Evolutionary conservation across 1,140 invertebrate species (phyloP).

Genomic region (Proctacanthus coquilletti): DNA sequence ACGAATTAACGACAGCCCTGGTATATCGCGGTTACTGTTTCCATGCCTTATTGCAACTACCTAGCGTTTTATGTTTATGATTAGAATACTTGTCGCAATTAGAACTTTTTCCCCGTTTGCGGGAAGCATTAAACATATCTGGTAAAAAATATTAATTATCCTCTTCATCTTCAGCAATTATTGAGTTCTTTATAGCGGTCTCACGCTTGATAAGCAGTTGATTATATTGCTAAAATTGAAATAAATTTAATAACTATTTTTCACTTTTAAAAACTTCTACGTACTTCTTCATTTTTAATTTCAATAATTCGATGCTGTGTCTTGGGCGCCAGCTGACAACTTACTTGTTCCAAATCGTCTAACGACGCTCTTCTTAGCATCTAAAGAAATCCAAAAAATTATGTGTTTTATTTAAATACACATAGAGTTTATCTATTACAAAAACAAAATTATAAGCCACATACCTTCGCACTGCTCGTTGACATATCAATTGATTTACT

Average conservation of each 20-base stretch:
- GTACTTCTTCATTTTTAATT: constrained; percentile 49
- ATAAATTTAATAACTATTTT: not conserved
- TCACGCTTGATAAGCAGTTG: constrained; percentile 24
- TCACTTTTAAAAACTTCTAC: constrained; percentile 3
- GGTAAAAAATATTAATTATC: constrained; percentile 17
- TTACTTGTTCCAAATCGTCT: constrained; percentile 59
- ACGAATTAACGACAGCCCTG: too few species aligned
- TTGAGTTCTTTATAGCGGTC: constrained; percentile 21
- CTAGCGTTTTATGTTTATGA: too few species aligned
- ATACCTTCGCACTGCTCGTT: constrained; percentile 22
- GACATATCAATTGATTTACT: constrained; percentile 19
- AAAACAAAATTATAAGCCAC: not conserved
- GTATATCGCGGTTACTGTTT: too few species aligned
- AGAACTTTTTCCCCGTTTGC: too few species aligned
- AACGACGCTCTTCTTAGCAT: constrained; percentile 48
- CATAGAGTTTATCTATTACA: too few species aligned
- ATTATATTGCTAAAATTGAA: constrained; percentile 15
- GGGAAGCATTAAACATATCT: too few species aligned
- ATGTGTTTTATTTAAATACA: too few species aligned
- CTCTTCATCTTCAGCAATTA: constrained; percentile 26
- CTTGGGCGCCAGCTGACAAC: constrained; percentile 57
- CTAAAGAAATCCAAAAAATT: too few species aligned
- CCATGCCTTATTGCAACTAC: too few species aligned
- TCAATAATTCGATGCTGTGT: constrained; percentile 61
- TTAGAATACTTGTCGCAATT: too few species aligned